Percentiles rank a stretch among this genome's conserved stretches.
phyloP scores from a whole-genome alignment of 2,797 vertebrate genomes.

The Notolabrus celidotus region DNA sequence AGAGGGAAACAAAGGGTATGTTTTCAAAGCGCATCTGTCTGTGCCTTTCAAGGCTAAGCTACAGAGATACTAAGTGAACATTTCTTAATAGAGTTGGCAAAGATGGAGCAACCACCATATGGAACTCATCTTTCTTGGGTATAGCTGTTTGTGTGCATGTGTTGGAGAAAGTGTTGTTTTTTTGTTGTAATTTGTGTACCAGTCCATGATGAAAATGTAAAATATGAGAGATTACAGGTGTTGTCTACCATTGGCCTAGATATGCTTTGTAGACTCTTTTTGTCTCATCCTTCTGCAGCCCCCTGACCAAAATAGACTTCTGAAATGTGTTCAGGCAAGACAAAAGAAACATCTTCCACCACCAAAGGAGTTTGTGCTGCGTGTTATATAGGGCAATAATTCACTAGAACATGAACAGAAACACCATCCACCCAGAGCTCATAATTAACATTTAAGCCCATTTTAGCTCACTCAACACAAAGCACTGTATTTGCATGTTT shows the following conservation, averaged over 20 bases:
- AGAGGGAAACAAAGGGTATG: constrained; percentile 70
- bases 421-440: constrained; percentile 71
- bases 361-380: constrained; percentile 75
- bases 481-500: constrained; percentile 74
- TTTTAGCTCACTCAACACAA: constrained; percentile 76
- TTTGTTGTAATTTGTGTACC: constrained; percentile 32
- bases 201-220: constrained; percentile 56
- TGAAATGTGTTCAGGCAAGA: constrained; percentile 73
- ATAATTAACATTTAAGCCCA: constrained; percentile 80
- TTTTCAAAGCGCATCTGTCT: constrained; percentile 74
- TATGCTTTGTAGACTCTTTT: constrained; percentile 69
- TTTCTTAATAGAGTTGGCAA: constrained; percentile 75
- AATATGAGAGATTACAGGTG: constrained; percentile 63
- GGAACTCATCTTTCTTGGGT: constrained; percentile 58
- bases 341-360: constrained; percentile 69
- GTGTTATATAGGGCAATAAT: constrained; percentile 77
- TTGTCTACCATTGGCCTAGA: constrained; percentile 73
- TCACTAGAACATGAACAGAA: constrained; percentile 78
- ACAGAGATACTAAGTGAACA: constrained; percentile 76
- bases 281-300: constrained; percentile 67
- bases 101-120: constrained; percentile 62
- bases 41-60: constrained; percentile 73
- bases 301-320: constrained; percentile 81
- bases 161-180: constrained; percentile 5
- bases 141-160: constrained; percentile 1